Percentiles rank a stretch among this genome's conserved stretches.
Conservation (phyloP, 2,113 vertebrate genomes). For the Callithrix jacchus region DNA sequence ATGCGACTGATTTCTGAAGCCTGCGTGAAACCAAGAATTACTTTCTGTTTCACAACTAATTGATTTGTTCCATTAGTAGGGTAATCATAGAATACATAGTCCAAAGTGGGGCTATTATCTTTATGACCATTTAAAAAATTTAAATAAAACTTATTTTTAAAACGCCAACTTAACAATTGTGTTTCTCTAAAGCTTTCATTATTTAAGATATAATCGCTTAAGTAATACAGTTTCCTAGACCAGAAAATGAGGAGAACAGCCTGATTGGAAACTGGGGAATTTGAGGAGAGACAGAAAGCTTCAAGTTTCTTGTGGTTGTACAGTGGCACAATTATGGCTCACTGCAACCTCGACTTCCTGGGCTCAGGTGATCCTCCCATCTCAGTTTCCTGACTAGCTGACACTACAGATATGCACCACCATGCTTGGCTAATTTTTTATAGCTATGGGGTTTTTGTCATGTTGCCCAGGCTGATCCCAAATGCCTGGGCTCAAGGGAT, state of each 20-base stretch:
- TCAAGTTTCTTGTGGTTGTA: neutral
- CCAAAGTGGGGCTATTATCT: neutral
- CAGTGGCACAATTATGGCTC: too few species aligned
- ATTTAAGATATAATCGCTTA: neutral
- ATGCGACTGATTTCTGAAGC: neutral
- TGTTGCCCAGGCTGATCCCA: too few species aligned
- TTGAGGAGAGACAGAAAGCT: neutral
- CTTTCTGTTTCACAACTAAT: neutral
- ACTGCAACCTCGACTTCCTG: too few species aligned
- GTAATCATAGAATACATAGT: neutral
- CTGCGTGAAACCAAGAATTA: neutral
- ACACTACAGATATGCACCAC: too few species aligned
- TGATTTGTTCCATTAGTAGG: neutral
- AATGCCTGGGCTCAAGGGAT: too few species aligned
- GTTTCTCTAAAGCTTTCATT: neutral
- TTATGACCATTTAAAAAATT: neutral
- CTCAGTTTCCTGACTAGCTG: too few species aligned
- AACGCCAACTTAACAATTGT: neutral
- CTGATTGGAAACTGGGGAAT: too few species aligned
- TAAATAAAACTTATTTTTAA: conserved; percentile 1
- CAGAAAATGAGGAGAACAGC: neutral
- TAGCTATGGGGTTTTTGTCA: too few species aligned
- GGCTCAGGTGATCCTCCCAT: too few species aligned
- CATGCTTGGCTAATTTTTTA: too few species aligned
- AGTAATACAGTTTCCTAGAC: neutral